Evolutionary conservation across 2,113 vertebrate species (phyloP), one percentile per base, ranked within the genome.

Genomic region (Hippocampus guttulatus): DNA sequence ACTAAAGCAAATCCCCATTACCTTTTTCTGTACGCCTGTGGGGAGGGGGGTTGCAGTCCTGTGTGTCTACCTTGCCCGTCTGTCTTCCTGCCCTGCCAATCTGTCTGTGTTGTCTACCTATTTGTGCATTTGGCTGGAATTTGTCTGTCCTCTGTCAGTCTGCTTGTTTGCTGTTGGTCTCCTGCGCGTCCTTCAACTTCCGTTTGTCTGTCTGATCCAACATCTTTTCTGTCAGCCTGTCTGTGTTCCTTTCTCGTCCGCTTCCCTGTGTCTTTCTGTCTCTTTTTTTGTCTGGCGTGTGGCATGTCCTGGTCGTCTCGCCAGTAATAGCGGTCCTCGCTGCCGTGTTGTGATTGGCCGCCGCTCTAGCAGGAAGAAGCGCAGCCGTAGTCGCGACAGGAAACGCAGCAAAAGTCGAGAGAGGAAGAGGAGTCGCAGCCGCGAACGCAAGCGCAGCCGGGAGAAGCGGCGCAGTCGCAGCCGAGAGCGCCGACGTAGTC

Each of bases 341-440:
- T 15, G 23, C 21, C 1, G 21, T 5, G 4, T 25, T 76, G 64
- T 82, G 68, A 85, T 73, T 76, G 70, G 73, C 16, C 45, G 54
- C 51, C 9, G 1, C 41, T 25, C 38, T 8, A 2, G 30, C 80
- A 98, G 96, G 92, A 96, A 95, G 92, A 98, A 95, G 91, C 95
- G 94, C 86, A 96, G 95, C 92, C 91, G 92, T 66, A 97, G 95
- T 91, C 95, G 94, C 91, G 91, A 49, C 95, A 97, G 88, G 85
- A 96, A 93, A 82, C 93, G 91, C 83, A 98, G 95, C 86, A 94
- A 87, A 82, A 96, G 96, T 21, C 92, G 92, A 11, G 96, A 98
- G 9, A 92, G 90, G 77, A 97, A 94, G 85, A 90, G 87, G 68
- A 95, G 96, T 25, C 92, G 92, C 55, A 95, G 96, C 27, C 92